These are phyloP conservation scores for Porphyrio hochstetteri DNA, from an alignment of 2,113 vertebrate species.

Conservation along the genomic window DNA sequence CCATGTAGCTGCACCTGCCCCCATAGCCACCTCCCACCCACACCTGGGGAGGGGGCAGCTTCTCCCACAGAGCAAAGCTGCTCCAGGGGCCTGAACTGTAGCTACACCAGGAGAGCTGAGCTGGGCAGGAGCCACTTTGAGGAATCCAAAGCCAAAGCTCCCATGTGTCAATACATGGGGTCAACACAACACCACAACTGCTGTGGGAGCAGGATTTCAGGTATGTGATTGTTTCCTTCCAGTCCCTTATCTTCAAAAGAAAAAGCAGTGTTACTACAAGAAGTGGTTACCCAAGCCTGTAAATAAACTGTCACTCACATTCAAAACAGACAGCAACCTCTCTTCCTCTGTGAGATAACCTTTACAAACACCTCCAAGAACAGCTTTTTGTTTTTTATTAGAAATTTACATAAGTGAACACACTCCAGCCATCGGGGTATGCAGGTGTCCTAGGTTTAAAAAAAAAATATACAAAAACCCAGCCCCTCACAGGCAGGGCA, in stretches of 20 bases:
- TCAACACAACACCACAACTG: not conserved
- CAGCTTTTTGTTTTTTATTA: constrained; percentile 28
- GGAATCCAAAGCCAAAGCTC: not conserved
- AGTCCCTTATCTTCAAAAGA: not conserved
- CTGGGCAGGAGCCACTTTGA: not conserved
- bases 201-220: not conserved
- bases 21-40: too few relatives aligned
- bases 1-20: too few relatives aligned
- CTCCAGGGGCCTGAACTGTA: not conserved
- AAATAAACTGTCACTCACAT: not conserved
- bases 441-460: constrained; percentile 42
- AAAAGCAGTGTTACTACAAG: not conserved
- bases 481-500: not conserved
- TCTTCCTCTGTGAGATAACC: not conserved
- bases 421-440: constrained; percentile 53
- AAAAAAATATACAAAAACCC: constrained; percentile 61
- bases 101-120: too few relatives aligned
- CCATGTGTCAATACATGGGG: not conserved
- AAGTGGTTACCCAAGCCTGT: not conserved
- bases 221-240: not conserved
- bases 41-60: too few relatives aligned
- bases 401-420: constrained; percentile 66
- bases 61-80: not conserved
- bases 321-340: not conserved
- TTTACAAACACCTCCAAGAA: not conserved